Conservation (phyloP, 2,888 invertebrate genomes). For the Panopea generosa region DNA sequence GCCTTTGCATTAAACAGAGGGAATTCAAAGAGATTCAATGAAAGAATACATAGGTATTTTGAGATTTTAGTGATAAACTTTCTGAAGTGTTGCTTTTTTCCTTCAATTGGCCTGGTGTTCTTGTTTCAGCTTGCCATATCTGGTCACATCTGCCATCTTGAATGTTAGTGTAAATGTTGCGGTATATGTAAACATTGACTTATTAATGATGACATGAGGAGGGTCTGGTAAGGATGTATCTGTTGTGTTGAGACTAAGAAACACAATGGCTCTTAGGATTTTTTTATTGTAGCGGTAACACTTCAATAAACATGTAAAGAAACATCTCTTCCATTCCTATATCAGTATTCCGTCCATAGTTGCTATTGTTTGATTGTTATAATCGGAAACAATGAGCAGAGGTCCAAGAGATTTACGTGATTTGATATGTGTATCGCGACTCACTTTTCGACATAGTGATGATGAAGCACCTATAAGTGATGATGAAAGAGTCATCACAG, state of each 20-base stretch:
- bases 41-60: no score
- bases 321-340: no score
- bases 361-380: no score
- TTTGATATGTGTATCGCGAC: conserved; percentile 83
- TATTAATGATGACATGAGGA: neutral
- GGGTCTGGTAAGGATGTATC: no score
- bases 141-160: conserved; percentile 81
- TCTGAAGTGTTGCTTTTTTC: conserved; percentile 87
- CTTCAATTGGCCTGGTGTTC: conserved; percentile 91
- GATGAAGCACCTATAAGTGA: conserved; percentile 78
- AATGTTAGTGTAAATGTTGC: conserved; percentile 67
- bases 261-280: no score
- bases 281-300: no score
- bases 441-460: conserved; percentile 81
- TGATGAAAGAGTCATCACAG: conserved; percentile 67
- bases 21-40: no score
- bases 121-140: conserved; percentile 89
- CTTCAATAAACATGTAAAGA: no score
- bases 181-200: conserved; percentile 64
- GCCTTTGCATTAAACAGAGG: no score
- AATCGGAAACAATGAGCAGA: conserved; percentile 78
- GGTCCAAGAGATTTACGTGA: conserved; percentile 84
- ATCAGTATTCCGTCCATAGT: conserved; percentile 18
- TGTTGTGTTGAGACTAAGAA: no score
- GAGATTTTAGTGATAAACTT: neutral